phyloP scores from a whole-genome alignment of 2,113 vertebrate genomes.

The Tretioscincus oriximinensis region DNA sequence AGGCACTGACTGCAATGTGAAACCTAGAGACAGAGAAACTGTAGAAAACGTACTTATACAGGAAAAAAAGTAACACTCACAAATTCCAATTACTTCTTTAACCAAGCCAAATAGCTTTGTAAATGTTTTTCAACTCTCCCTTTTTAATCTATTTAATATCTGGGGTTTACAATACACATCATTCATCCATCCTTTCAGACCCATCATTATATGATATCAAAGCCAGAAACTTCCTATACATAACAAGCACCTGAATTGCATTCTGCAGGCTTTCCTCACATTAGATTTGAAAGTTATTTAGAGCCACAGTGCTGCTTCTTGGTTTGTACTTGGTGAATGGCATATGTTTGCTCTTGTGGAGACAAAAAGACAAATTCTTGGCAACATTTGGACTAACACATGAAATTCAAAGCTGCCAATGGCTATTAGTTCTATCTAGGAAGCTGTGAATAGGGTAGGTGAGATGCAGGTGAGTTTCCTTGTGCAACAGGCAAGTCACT shows the following conservation, averaged over 20 bases:
- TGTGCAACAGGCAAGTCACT: too few species aligned
- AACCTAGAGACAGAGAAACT: too few species aligned
- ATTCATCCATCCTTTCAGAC: background rate
- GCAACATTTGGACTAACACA: background rate
- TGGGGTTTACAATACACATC: background rate
- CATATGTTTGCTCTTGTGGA: background rate
- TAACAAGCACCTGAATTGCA: rapidly evolving
- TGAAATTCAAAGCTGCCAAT: slow-evolving; percentile 6
- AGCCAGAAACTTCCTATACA: slow-evolving; percentile 2
- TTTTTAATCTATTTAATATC: background rate
- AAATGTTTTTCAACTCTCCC: background rate
- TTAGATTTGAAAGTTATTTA: slow-evolving; percentile 40
- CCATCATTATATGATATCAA: background rate
- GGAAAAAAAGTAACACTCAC: background rate
- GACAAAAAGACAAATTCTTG: background rate
- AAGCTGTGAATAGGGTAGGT: too few species aligned
- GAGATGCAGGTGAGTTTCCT: too few species aligned
- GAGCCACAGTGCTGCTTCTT: background rate
- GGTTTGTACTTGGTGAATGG: slow-evolving; percentile 3
- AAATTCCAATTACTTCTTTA: background rate
- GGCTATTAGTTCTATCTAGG: too few species aligned
- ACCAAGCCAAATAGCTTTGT: background rate
- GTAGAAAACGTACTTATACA: background rate
- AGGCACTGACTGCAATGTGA: too few species aligned
- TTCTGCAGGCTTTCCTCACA: slow-evolving; percentile 14